Percentiles rank a stretch among this genome's conserved stretches.
These are phyloP conservation scores for Myotis myotis DNA, from an alignment of 2,797 vertebrate species.

Conservation along the genomic window DNA sequence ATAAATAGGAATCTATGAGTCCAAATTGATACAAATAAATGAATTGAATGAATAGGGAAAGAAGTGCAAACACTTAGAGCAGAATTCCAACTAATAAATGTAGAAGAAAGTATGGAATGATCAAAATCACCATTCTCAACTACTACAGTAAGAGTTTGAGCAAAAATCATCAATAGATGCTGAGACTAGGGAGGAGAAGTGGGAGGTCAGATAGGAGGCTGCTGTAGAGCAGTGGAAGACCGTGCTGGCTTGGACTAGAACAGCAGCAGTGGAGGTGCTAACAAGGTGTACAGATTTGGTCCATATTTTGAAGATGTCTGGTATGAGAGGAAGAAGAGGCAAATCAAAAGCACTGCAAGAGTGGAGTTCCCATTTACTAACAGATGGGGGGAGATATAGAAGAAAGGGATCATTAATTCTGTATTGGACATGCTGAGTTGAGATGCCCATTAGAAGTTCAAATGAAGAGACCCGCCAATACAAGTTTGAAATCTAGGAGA, in stretches of 20 bases:
- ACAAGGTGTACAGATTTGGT: not conserved
- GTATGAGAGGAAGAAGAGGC: not conserved
- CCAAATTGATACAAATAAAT: not conserved
- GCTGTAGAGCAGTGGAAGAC: accelerated
- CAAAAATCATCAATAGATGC: not conserved
- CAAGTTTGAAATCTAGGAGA: not conserved
- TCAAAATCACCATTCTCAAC: not conserved
- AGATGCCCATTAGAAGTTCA: not conserved
- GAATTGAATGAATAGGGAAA: not conserved
- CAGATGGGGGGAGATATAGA: accelerated
- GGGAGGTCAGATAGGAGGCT: not conserved
- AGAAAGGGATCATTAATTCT: not conserved
- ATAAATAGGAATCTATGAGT: not conserved
- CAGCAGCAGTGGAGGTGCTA: not conserved
- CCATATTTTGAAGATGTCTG: not conserved
- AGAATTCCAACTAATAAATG: not conserved
- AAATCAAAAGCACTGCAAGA: not conserved
- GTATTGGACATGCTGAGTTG: not conserved
- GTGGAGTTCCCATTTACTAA: not conserved
- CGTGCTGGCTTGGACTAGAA: accelerated
- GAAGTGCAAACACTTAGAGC: not conserved
- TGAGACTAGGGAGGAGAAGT: not conserved
- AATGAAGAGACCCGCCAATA: not conserved
- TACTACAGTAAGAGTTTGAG: not conserved
- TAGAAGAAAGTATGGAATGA: not conserved